Conservation (phyloP, 2,113 vertebrate species). For the Eclectus roratus region DNA sequence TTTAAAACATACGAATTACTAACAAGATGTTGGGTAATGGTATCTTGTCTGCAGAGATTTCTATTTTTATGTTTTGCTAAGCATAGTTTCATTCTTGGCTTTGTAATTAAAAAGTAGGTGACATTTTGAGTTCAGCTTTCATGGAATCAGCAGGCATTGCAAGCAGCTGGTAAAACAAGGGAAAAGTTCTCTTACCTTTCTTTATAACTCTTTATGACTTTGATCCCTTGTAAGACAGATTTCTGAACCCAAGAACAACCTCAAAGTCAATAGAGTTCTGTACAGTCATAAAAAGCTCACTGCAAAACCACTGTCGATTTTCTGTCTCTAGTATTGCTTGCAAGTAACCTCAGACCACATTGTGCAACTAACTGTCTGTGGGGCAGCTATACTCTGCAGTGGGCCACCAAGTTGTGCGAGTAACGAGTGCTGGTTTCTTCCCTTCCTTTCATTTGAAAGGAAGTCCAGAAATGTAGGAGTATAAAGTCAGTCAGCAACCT, state of each 20-base stretch:
- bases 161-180: neutral
- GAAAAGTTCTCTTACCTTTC: neutral
- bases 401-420: neutral
- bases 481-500: neutral
- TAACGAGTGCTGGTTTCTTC: neutral
- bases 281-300: neutral
- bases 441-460: neutral
- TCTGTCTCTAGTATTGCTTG: neutral
- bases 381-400: neutral
- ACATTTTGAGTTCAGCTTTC: conserved; percentile 11
- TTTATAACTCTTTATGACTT: neutral
- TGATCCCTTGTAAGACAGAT: neutral
- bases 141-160: neutral
- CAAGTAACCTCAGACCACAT: neutral
- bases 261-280: neutral
- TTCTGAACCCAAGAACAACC: neutral
- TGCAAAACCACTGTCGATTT: neutral
- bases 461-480: neutral
- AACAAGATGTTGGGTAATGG: conserved; percentile 11
- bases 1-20: conserved; percentile 36
- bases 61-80: conserved; percentile 37
- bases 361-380: neutral
- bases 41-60: conserved; percentile 33
- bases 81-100: conserved; percentile 6
- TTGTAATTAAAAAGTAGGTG: conserved; percentile 43